A percentile compares a stretch with the other conserved stretches of the same genome.
Conservation (phyloP, 53 echinoderm and acorn worm genomes). For the Echinometra lucunter region DNA sequence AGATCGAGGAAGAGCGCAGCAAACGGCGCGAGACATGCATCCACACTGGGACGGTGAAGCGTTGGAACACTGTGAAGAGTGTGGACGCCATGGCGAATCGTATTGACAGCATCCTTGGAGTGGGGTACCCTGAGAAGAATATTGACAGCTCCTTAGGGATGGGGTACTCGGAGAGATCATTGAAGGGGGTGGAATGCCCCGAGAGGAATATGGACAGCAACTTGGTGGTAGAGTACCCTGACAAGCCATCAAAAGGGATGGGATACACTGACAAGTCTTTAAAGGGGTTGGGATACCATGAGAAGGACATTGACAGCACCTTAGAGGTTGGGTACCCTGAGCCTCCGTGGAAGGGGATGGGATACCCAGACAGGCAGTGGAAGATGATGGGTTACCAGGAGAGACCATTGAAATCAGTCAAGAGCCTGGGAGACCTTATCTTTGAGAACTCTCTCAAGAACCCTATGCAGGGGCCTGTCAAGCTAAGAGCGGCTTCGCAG, state of each 20-base stretch:
- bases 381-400: neutral
- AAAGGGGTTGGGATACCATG: no score
- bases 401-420: constrained; percentile 25
- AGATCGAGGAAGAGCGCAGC: constrained; percentile 38
- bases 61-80: constrained; percentile 8
- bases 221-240: no score
- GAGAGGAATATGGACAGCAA: no score
- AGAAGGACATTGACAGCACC: no score
- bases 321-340: no score
- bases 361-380: neutral
- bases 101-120: constrained; percentile 59
- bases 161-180: neutral
- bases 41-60: constrained; percentile 34
- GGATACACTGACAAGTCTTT: no score
- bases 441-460: constrained; percentile 48
- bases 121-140: neutral
- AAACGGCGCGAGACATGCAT: constrained; percentile 61
- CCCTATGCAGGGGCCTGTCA: neutral
- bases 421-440: constrained; percentile 63
- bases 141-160: neutral
- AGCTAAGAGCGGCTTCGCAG: constrained; percentile 23
- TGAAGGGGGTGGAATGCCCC: neutral
- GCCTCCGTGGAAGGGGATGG: neutral
- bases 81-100: constrained; percentile 65
- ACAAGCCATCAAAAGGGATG: no score